Evolutionary conservation across 92 coral and sea anemone species (phyloP), one percentile per base, ranked within the genome.

Genomic region (Epizoanthus illoricatus): DNA sequence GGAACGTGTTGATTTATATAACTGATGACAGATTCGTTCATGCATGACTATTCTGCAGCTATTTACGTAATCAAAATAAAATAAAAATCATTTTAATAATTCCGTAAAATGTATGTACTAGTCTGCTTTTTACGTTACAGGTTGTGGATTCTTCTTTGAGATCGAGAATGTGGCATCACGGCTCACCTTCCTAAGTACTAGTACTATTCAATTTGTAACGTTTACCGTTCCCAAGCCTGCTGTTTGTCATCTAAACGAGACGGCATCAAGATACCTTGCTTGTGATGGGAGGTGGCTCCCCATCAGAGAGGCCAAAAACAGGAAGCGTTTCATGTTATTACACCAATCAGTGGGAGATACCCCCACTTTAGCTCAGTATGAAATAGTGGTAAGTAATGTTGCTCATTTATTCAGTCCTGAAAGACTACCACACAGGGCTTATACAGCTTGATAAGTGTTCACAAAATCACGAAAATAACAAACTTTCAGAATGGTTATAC

Each of bases 211-310:
- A 2, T n/a, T 28, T 3, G 54, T 62, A 5, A 21, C 5, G 43
- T 78, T 78, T 78, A 39, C 20, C 20, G 23, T 78, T 16, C 41
- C 59, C 5, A 78, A 62, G 20, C 69, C 43, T 23, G 20, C 43
- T 41, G 24, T 11, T 2, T 78, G 82, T 78, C 71, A 42, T 1
- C 19, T 78, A 16, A 42, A 78, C 42, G 82, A 78, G 67, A 62
- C 71, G 15, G 82, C 82, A n/a, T 78, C 82, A 6, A 78, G 43
- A 17, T 78, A 78, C 54, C 60, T 78, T 6, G 49, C 70, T 6
- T 78, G 82, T n/a, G 41, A 20, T 19, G 72, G 82, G 12, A 70
- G 47, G 5, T 78, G 82, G 82, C 61, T 78, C 20, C 41, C 82
- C 21, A 12, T 78, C 18, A 63, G 18, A 6, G 58, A 78, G 47